Percentiles rank a stretch among this genome's conserved stretches.
Evolutionary conservation across 2,888 invertebrate genomes (phyloP).

Genomic region (Phymatocera aterrima): DNA sequence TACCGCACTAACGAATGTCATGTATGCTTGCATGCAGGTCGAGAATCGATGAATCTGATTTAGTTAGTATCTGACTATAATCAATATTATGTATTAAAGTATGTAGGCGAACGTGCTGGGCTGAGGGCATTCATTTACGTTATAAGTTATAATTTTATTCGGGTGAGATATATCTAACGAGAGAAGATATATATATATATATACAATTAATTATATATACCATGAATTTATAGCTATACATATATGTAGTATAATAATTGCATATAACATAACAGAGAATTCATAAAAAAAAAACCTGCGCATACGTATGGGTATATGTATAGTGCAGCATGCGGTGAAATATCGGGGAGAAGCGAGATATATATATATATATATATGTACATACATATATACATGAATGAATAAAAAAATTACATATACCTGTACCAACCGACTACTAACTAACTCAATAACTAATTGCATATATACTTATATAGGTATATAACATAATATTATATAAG

Average conservation of each 20-base stretch:
- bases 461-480: no score
- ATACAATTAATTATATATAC: no score
- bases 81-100: neutral
- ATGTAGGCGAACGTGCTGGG: slow-evolving; percentile 15
- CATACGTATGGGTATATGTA: neutral
- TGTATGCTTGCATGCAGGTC: no score
- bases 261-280: neutral
- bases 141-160: slow-evolving; percentile 39
- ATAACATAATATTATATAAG: slow-evolving; percentile 20
- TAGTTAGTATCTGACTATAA: neutral
- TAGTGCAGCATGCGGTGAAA: neutral
- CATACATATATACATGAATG: no score
- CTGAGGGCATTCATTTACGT: slow-evolving; percentile 37
- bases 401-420: no score
- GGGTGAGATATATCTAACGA: slow-evolving; percentile 18
- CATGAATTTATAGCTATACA: no score
- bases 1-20: no score
- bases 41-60: neutral
- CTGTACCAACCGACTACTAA: no score
- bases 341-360: slow-evolving; percentile 23
- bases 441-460: no score
- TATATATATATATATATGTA: neutral
- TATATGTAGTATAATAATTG: no score
- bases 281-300: no score
- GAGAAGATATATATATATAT: no score